Base-by-base conservation (phyloP, 2,797 vertebrate genomes). In the Arrhamphus sclerolepis region DNA sequence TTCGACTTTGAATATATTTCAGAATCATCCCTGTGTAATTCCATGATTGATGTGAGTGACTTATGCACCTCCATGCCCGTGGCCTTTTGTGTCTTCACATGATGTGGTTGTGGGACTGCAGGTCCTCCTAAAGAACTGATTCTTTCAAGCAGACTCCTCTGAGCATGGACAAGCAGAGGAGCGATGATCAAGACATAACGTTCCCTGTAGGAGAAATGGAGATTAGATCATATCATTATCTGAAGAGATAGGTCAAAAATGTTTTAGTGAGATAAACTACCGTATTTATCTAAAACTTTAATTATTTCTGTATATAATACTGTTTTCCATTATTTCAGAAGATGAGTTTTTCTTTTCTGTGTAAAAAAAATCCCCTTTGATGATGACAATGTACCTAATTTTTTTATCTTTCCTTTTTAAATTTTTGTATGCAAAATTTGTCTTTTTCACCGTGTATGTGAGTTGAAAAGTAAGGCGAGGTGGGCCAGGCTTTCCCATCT, bases 401-500 rank as follows among this genome's bases (percentile, higher is more conserved):
- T 48, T 29, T n/a, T 17, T 11, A 28, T 13, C 2, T 16, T 11
- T 13, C 0, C 14, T 40, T 43, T 38, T 48, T 41, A 11, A 51
- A 43, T 10, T 1, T 26, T 40, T 10, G 0, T 40, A 14, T n/a
- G 28, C 10, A 56, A 44, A 54, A 46, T 1, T 1, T 3, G 0
- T 62, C 16, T 13, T 39, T 59, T 61, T 83, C 59, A 91, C 89
- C 76, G 28, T 52, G 89, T 88, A 59, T 85, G 46, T 57, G 80
- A 65, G 77, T 98, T 99, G 83, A 96, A 98, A 46, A 95, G 86
- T 61, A 98, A 79, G 54, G 95, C 94, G 65, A 96, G 92, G 60
- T 96, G 93, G 44, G 92, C 91, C 34, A 99, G 84, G 6, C 84
- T 85, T 91, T 97, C 96, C 97, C 97, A 99, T 84, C 94, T 96